These are phyloP conservation scores for Pentamera pediparva DNA, from an alignment of 53 echinoderm and acorn worm genomes.

Conservation along the genomic window DNA sequence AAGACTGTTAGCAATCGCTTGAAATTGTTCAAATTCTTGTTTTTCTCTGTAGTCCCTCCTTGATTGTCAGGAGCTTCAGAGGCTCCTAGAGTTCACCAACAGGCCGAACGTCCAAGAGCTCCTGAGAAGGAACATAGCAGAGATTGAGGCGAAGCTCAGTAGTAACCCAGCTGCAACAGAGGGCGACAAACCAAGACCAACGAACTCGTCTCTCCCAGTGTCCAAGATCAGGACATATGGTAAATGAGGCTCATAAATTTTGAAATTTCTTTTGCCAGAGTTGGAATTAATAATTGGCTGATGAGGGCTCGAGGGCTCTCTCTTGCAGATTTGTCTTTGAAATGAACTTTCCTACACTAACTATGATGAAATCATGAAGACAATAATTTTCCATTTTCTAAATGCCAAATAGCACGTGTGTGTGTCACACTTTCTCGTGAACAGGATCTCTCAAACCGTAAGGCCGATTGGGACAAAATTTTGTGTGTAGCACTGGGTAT, in stretches of 20 bases:
- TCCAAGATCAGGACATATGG: constrained; percentile 28
- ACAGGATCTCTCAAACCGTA: too few species aligned
- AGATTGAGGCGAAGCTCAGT: constrained; percentile 36
- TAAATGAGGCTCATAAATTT: not conserved
- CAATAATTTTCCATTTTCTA: too few species aligned
- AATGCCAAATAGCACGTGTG: too few species aligned
- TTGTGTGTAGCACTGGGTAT: too few species aligned
- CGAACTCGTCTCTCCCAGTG: not conserved
- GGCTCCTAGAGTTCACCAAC: constrained; percentile 53
- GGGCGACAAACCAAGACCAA: not conserved
- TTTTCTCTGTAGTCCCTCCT: constrained; percentile 42
- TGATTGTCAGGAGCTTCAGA: constrained; percentile 70
- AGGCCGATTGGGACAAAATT: too few species aligned
- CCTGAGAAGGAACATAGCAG: constrained; percentile 53
- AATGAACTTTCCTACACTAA: too few species aligned
- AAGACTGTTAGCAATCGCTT: not conserved
- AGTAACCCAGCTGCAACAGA: not conserved
- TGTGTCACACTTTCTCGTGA: too few species aligned
- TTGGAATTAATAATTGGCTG: not conserved
- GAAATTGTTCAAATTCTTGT: not conserved
- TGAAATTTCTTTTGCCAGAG: not conserved
- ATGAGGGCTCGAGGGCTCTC: too few species aligned
- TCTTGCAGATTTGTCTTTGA: too few species aligned
- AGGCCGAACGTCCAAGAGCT: constrained; percentile 55
- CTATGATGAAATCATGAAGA: too few species aligned